phyloP scores from a whole-genome alignment of 2,113 vertebrate genomes.

The Tragelaphus scriptus region DNA sequence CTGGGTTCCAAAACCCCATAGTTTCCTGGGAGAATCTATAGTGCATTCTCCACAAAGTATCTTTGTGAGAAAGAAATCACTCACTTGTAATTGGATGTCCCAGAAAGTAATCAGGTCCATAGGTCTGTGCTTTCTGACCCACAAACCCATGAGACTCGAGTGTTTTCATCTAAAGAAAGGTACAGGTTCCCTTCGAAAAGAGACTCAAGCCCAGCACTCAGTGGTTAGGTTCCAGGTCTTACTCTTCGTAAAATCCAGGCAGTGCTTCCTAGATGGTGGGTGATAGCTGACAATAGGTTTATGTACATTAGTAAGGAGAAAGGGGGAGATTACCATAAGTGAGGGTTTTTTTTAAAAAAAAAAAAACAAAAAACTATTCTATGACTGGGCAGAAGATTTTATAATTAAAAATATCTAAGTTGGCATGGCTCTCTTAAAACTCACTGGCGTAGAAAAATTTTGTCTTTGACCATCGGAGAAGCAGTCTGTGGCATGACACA shows the following conservation, averaged over 20 bases:
- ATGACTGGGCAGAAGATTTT: neutral
- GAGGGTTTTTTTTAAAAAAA: no score
- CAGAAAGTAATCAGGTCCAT: constrained; percentile 16
- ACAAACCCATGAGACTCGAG: neutral
- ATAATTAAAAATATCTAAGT: neutral
- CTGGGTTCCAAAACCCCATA: neutral
- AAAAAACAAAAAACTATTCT: neutral
- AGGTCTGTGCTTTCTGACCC: neutral
- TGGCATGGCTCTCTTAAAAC: neutral
- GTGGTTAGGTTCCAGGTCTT: neutral
- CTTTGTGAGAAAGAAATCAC: constrained; percentile 37
- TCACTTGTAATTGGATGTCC: constrained; percentile 45
- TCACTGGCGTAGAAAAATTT: neutral
- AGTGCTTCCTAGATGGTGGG: no score
- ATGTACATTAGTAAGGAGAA: neutral
- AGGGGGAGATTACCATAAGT: neutral
- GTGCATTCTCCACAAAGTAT: constrained; percentile 5
- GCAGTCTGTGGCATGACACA: neutral
- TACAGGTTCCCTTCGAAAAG: constrained; percentile 24
- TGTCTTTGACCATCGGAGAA: neutral
- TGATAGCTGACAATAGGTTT: neutral
- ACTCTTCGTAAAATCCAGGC: neutral
- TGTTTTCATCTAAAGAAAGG: neutral
- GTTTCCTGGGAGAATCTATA: neutral
- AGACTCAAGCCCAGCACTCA: neutral